Evolutionary conservation across 1,140 invertebrate species (phyloP).

Genomic region (Laupala kohalensis): DNA sequence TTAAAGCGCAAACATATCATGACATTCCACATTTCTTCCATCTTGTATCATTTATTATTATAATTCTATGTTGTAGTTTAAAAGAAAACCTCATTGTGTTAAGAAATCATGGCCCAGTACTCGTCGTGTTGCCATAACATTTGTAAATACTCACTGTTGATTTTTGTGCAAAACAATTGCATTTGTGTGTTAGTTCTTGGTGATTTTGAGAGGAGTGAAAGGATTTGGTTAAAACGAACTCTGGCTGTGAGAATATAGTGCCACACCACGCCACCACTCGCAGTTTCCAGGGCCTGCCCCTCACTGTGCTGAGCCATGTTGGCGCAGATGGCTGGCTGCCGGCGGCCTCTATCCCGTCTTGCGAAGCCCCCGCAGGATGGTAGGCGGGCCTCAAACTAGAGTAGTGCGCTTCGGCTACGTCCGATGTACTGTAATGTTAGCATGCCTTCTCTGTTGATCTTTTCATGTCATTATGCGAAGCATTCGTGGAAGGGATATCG

Average conservation of each 20-base stretch:
- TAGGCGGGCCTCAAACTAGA: not conserved
- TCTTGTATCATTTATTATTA: not conserved
- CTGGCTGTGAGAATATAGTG: not conserved
- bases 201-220: not conserved
- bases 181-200: not conserved
- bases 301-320: constrained; percentile 6
- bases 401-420: not conserved
- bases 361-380: not conserved
- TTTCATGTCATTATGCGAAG: not conserved
- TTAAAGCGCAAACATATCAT: not conserved
- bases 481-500: not conserved
- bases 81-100: not conserved
- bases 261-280: not conserved
- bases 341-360: constrained; percentile 2
- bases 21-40: not conserved
- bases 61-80: not conserved
- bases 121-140: not conserved
- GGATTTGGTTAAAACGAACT: not conserved
- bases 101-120: too few species aligned
- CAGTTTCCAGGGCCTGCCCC: constrained; percentile 7
- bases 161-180: not conserved
- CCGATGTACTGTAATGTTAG: not conserved
- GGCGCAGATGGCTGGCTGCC: constrained; percentile 4
- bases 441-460: not conserved
- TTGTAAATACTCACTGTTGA: not conserved